These are phyloP conservation scores for Zeuzera pyrina DNA, from an alignment of 2,888 invertebrate genomes.

Conservation along the genomic window DNA sequence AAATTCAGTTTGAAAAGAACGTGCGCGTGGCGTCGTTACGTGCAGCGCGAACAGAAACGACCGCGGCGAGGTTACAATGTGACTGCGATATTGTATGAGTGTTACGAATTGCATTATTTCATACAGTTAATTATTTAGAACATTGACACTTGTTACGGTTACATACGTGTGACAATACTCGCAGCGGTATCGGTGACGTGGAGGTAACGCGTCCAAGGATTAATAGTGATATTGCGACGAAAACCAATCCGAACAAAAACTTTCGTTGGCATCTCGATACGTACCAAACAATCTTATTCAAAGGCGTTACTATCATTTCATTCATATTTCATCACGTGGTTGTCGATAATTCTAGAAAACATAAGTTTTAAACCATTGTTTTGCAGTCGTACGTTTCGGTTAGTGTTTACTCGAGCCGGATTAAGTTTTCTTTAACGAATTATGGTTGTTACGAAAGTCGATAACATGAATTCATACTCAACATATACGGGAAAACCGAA, in stretches of 20 bases:
- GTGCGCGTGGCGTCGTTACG: constrained; percentile 35
- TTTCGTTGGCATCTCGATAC: constrained; percentile 41
- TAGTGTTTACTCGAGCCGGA: constrained; percentile 46
- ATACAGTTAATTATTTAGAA: constrained; percentile 36
- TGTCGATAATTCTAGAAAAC: constrained; percentile 59
- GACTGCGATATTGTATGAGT: constrained; percentile 53
- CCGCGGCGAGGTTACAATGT: constrained; percentile 58
- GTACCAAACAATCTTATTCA: constrained; percentile 34
- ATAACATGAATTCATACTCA: constrained; percentile 68
- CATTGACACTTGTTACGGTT: constrained; percentile 19
- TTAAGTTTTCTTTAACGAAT: constrained; percentile 52
- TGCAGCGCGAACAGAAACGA: constrained; percentile 23
- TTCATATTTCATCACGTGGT: constrained; percentile 44
- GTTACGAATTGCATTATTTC: constrained; percentile 27
- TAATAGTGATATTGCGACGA: constrained; percentile 61
- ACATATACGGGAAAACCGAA: constrained; percentile 68
- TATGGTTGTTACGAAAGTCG: constrained; percentile 68
- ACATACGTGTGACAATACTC: constrained; percentile 27
- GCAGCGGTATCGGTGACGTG: constrained; percentile 54
- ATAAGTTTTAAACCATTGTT: constrained; percentile 30
- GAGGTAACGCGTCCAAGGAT: constrained; percentile 50
- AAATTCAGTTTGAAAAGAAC: constrained; percentile 62
- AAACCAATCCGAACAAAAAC: constrained; percentile 50
- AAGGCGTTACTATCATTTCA: constrained; percentile 40
- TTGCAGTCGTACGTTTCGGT: constrained; percentile 33